These are phyloP conservation scores for Drosophila monieri DNA, from an alignment of 2,888 invertebrate species.

Conservation along the genomic window DNA sequence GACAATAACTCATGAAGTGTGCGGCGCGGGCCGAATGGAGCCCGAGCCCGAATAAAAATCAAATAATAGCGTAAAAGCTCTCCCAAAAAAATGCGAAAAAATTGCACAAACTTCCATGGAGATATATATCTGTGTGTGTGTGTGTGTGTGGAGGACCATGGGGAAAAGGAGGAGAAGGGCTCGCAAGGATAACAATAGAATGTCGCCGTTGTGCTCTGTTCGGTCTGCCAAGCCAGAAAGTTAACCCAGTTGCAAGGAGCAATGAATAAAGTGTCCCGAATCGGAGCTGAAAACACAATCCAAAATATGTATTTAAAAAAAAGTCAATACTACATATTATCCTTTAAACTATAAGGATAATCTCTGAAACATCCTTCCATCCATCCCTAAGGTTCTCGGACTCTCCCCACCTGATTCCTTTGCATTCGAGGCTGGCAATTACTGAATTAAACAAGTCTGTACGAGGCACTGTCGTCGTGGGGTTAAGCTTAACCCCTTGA, in stretches of 20 bases:
- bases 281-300: conserved; percentile 39
- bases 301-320: conserved; percentile 13
- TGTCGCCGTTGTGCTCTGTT: conserved; percentile 44
- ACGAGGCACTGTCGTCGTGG: not conserved
- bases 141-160: not conserved
- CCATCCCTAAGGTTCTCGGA: not conserved
- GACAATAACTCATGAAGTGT: conserved; percentile 66
- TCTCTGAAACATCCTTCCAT: not conserved
- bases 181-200: conserved; percentile 42
- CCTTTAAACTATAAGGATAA: not conserved
- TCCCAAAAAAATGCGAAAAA: conserved; percentile 15
- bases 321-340: not conserved
- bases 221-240: conserved; percentile 43
- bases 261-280: conserved; percentile 69
- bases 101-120: conserved; percentile 4
- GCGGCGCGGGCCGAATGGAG: conserved; percentile 29
- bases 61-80: conserved; percentile 64
- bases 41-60: conserved; percentile 74
- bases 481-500: conserved; percentile 21
- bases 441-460: conserved; percentile 8
- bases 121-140: not conserved
- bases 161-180: not conserved
- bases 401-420: not conserved
- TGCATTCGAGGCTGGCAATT: conserved; percentile 24
- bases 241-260: conserved; percentile 65